These are phyloP conservation scores for Aptenodytes patagonicus DNA, from an alignment of 2,113 vertebrate species.

Conservation along the genomic window DNA sequence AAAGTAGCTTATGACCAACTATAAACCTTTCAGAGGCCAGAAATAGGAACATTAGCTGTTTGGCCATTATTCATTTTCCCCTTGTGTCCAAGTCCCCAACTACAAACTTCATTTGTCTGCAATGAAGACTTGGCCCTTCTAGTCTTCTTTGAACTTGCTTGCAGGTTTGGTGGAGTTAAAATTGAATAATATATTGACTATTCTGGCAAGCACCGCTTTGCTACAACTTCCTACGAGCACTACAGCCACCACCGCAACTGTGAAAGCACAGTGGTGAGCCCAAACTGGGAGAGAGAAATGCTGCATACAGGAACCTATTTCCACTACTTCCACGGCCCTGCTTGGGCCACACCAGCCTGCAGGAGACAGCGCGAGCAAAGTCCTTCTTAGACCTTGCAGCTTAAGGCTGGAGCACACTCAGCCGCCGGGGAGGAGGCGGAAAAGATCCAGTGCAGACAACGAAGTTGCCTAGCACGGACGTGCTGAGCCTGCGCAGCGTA, in stretches of 20 bases:
- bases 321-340: background rate
- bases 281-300: rapidly evolving
- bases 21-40: background rate
- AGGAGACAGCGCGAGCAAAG: background rate
- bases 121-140: background rate
- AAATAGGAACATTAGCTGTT: background rate
- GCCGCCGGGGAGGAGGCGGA: background rate
- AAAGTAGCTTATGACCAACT: background rate
- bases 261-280: background rate
- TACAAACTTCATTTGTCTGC: background rate
- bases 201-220: background rate
- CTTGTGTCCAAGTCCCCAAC: background rate
- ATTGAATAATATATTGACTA: background rate
- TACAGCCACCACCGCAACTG: background rate
- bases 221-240: background rate
- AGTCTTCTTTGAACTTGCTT: background rate
- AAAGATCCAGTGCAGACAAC: background rate
- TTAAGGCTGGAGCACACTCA: background rate
- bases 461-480: rapidly evolving
- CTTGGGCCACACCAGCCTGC: background rate
- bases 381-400: background rate
- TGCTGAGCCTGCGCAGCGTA: rapidly evolving
- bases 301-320: background rate
- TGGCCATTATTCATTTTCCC: background rate
- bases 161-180: background rate